A percentile compares a stretch with the other conserved stretches of the same genome.
phyloP scores from a whole-genome alignment of 2,888 invertebrate genomes.

The Epistrophe eligans region DNA sequence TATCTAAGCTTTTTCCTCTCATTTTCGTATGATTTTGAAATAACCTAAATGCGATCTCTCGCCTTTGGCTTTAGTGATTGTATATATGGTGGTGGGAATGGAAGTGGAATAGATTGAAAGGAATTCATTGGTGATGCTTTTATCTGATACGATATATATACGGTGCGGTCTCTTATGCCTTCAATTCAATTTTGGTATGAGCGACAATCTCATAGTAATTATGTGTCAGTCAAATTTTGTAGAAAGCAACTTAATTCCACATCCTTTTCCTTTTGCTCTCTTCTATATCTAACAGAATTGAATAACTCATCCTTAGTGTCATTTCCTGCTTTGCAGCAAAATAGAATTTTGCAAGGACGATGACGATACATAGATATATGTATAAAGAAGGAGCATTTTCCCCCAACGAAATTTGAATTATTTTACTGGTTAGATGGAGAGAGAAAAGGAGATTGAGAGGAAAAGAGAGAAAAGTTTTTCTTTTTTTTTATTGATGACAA shows the following conservation, averaged over 20 bases:
- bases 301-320: slow-evolving; percentile 41
- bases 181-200: slow-evolving; percentile 48
- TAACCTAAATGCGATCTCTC: not conserved
- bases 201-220: slow-evolving; percentile 56
- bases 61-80: slow-evolving; percentile 4
- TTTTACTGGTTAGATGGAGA: not conserved
- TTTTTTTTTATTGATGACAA: not conserved
- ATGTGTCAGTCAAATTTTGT: slow-evolving; percentile 62
- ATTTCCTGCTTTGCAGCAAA: slow-evolving; percentile 22
- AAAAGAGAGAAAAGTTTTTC: too few relatives aligned
- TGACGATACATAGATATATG: not conserved
- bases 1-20: not conserved
- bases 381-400: too few relatives aligned
- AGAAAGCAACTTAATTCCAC: slow-evolving; percentile 26
- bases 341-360: slow-evolving; percentile 13
- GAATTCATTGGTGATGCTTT: slow-evolving; percentile 6
- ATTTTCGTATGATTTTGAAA: not conserved
- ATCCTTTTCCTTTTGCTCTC: slow-evolving; percentile 36
- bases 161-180: not conserved
- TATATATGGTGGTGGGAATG: not conserved
- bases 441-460: not conserved
- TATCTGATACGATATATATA: not conserved
- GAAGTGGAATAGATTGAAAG: slow-evolving; percentile 37
- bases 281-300: slow-evolving; percentile 9
- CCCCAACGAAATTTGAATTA: not conserved